Conservation (phyloP, 2,888 invertebrate species). For the Cheiracanthium punctorium region DNA sequence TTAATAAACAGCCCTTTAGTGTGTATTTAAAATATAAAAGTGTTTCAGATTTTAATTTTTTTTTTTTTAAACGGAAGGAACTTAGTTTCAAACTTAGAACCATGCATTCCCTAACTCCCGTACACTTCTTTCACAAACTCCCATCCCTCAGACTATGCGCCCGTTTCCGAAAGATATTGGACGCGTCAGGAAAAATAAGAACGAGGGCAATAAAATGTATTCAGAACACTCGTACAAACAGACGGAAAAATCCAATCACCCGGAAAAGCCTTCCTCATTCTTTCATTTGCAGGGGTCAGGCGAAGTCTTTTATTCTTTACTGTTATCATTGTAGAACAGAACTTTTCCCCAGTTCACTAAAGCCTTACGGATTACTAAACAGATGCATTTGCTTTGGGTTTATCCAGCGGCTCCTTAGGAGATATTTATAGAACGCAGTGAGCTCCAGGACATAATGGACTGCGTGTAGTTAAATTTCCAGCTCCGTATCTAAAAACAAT, state of each 20-base stretch:
- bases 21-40: too few species aligned
- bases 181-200: not conserved
- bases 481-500: too few species aligned
- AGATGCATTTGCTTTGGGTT: not conserved
- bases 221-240: not conserved
- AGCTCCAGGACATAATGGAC: too few species aligned
- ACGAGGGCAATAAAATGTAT: not conserved
- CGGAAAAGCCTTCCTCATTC: not conserved
- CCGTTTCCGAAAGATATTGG: not conserved
- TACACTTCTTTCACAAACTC: too few species aligned
- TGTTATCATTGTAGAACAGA: conserved; percentile 2
- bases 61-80: too few species aligned
- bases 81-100: too few species aligned
- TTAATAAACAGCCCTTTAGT: too few species aligned
- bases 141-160: too few species aligned
- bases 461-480: too few species aligned
- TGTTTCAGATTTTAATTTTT: too few species aligned
- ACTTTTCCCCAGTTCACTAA: not conserved
- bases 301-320: not conserved
- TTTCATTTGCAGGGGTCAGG: not conserved
- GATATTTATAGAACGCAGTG: too few species aligned
- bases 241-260: not conserved
- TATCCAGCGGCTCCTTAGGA: not conserved
- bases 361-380: not conserved
- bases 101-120: too few species aligned